phyloP scores from a whole-genome alignment of 2,113 vertebrate genomes.

The Romanogobio albipinnatus region DNA sequence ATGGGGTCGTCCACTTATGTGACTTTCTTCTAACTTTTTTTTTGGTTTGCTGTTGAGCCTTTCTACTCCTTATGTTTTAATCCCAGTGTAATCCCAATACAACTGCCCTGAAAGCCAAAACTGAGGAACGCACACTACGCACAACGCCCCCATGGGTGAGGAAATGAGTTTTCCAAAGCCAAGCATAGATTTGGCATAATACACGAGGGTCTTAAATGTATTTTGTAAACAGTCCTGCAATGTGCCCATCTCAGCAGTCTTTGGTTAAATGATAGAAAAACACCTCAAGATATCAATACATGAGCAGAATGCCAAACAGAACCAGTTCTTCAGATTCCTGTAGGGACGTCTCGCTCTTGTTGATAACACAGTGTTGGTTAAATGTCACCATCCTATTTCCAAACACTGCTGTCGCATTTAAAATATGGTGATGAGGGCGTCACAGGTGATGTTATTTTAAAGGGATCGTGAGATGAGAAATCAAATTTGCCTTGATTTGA shows the following conservation, averaged over 20 bases:
- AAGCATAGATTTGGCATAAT: neutral
- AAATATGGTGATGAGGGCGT: neutral
- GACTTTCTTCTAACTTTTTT: neutral
- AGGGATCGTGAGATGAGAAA: too few species aligned
- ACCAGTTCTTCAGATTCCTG: neutral
- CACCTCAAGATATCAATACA: slow-evolving; percentile 43
- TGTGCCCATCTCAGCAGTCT: slow-evolving; percentile 45
- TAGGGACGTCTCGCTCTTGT: neutral
- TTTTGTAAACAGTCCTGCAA: slow-evolving; percentile 29
- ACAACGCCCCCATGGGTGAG: neutral
- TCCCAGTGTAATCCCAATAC: neutral
- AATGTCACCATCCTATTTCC: slow-evolving; percentile 11
- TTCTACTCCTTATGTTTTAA: neutral
- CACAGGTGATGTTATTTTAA: neutral
- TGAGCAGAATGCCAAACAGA: slow-evolving; percentile 23
- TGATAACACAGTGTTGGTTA: slow-evolving; percentile 18
- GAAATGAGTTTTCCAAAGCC: neutral
- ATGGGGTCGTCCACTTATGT: neutral
- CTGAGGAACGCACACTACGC: neutral
- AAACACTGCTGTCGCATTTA: neutral
- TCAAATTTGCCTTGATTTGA: too few species aligned
- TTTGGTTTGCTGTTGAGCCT: neutral
- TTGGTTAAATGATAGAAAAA: slow-evolving; percentile 37
- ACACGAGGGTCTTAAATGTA: neutral
- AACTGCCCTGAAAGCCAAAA: neutral